These are phyloP conservation scores for Lordiphosa collinella DNA, from an alignment of 1,140 invertebrate genomes.

Conservation along the genomic window DNA sequence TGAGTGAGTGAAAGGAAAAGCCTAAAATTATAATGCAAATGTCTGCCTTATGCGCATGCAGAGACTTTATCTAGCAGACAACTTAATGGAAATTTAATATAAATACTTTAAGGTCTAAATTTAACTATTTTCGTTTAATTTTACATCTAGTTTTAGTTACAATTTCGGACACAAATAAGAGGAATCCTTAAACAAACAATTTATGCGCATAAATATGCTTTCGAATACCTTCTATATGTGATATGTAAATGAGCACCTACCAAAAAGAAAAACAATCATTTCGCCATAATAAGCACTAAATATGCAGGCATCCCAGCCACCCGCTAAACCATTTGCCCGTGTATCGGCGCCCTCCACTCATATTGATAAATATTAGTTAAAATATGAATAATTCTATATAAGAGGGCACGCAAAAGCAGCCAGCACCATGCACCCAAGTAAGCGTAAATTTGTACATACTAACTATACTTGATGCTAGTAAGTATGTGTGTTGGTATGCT, in stretches of 20 bases:
- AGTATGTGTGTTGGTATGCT: conserved; percentile 13
- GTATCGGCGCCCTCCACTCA: conserved; percentile 18
- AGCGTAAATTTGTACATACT: not conserved
- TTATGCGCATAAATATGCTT: conserved; percentile 36
- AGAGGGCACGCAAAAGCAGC: no score
- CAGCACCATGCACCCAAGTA: not conserved
- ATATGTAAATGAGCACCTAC: conserved; percentile 41
- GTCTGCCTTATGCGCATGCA: conserved; percentile 20
- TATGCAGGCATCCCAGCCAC: conserved; percentile 50
- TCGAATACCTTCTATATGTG: not conserved
- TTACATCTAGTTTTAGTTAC: not conserved
- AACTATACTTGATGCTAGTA: conserved; percentile 23
- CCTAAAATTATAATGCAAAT: conserved; percentile 64
- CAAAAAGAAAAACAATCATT: conserved; percentile 58
- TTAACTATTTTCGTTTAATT: conserved; percentile 6
- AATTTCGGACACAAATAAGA: conserved; percentile 14
- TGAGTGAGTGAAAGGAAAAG: not conserved
- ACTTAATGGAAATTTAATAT: not conserved
- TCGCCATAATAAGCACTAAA: conserved; percentile 76
- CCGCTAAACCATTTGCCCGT: conserved; percentile 27
- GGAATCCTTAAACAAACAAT: not conserved
- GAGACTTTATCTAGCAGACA: not conserved
- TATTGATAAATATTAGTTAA: conserved; percentile 76
- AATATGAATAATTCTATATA: conserved; percentile 66
- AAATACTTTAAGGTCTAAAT: no score